Evolutionary conservation across 1,140 invertebrate genomes (phyloP).

Genomic region (Ridgeia piscesae): DNA sequence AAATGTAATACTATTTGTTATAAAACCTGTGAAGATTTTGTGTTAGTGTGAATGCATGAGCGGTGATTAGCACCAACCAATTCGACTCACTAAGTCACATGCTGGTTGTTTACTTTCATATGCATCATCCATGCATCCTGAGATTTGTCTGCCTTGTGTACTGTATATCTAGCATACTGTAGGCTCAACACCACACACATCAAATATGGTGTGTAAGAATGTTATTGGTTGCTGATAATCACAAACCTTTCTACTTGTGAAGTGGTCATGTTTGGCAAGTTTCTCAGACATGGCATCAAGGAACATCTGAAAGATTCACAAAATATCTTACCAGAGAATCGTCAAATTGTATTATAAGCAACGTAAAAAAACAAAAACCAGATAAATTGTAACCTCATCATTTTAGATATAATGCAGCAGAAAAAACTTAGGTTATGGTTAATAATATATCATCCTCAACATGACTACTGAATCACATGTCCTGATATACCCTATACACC

Average conservation of each 20-base stretch:
- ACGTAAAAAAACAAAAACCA: background rate
- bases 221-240: constrained; percentile 8
- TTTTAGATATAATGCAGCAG: background rate
- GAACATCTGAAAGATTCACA: constrained; percentile 66
- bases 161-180: no score
- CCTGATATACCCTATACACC: background rate
- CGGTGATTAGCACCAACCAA: no score
- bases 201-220: background rate
- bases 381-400: background rate
- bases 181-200: background rate
- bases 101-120: no score
- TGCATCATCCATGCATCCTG: no score
- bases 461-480: background rate
- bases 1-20: no score
- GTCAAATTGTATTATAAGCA: background rate
- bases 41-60: no score
- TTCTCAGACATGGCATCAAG: constrained; percentile 92
- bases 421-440: background rate
- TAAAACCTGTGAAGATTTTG: no score
- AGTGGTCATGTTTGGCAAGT: constrained; percentile 83
- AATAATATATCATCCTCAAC: background rate
- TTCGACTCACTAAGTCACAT: no score
- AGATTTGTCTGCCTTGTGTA: no score
- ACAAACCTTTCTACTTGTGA: constrained; percentile 76
- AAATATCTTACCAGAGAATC: background rate